These are phyloP conservation scores for Siderastrea radians DNA, from an alignment of 92 coral and sea anemone species.

Conservation along the genomic window DNA sequence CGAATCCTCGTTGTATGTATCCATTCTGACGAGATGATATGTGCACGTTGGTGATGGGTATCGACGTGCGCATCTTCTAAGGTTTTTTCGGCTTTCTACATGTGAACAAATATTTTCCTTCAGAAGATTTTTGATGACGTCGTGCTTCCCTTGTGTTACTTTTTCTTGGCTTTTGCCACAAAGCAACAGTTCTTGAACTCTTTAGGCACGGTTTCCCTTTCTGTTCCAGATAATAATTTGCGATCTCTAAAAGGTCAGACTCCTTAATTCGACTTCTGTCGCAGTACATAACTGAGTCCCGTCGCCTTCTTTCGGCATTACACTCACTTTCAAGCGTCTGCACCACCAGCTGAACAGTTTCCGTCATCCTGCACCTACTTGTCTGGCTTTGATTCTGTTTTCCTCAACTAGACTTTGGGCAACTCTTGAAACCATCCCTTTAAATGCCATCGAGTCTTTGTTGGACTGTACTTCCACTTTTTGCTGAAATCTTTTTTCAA, in stretches of 20 bases:
- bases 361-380: constrained; percentile 6
- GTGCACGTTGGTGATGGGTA: constrained; percentile 37
- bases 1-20: constrained; percentile 7
- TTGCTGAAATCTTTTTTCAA: constrained; percentile 5
- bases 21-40: constrained; percentile 10
- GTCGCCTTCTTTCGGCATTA: not conserved
- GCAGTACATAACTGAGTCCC: not conserved
- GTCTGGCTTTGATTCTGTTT: constrained; percentile 14
- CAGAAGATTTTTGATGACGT: constrained; percentile 31
- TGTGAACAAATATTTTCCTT: constrained; percentile 22
- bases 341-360: not conserved
- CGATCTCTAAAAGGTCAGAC: constrained; percentile 16
- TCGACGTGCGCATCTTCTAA: constrained; percentile 42
- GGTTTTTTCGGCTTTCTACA: constrained; percentile 21
- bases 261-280: constrained; percentile 5
- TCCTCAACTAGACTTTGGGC: constrained; percentile 8
- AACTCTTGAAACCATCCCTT: constrained; percentile 6
- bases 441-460: constrained; percentile 9
- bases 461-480: not conserved
- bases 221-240: constrained; percentile 19
- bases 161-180: constrained; percentile 20
- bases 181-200: constrained; percentile 17
- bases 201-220: constrained; percentile 16
- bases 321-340: not conserved
- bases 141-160: constrained; percentile 28